Evolutionary conservation across 2,797 vertebrate species (phyloP).

Genomic region (Simalia tracyae): DNA sequence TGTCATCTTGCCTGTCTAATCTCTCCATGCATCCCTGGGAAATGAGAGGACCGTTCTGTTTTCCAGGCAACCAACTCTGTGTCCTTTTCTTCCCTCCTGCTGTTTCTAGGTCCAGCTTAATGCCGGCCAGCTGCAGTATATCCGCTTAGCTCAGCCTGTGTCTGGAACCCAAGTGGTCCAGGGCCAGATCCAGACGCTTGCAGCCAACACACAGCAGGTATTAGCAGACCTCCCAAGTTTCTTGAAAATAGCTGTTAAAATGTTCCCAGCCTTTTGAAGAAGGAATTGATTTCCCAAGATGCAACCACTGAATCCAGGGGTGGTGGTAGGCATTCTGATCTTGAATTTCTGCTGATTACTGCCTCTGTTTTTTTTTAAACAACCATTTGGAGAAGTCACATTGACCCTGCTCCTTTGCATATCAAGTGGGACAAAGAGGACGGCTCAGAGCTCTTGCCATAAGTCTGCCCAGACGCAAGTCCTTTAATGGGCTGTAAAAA

Average conservation of each 20-base stretch:
- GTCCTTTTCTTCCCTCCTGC: conserved; percentile 55
- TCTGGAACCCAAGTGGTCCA: conserved; percentile 97
- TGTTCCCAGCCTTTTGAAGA: conserved; percentile 14
- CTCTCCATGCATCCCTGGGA: conserved; percentile 21
- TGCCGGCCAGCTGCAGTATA: conserved; percentile 95
- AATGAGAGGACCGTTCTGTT: conserved; percentile 13
- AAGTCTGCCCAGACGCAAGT: background rate
- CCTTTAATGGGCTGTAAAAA: background rate
- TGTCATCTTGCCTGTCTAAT: conserved; percentile 4
- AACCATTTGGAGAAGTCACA: background rate
- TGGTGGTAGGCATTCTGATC: conserved; percentile 15
- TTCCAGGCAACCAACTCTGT: conserved; percentile 39
- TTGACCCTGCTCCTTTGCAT: background rate
- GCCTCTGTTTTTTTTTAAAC: background rate
- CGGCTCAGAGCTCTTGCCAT: background rate
- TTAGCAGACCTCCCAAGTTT: conserved; percentile 22
- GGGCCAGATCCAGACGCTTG: conserved; percentile 97
- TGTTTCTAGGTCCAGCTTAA: conserved; percentile 90
- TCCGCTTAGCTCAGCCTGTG: conserved; percentile 95
- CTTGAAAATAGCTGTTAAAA: background rate
- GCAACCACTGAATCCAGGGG: background rate
- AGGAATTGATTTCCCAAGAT: background rate
- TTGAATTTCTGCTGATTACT: conserved; percentile 26
- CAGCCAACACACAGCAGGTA: conserved; percentile 97
- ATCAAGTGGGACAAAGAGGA: background rate